Conservation (phyloP, 37 sponge, comb jelly and placozoan genomes). For the Diacarnus erythraeanus region DNA sequence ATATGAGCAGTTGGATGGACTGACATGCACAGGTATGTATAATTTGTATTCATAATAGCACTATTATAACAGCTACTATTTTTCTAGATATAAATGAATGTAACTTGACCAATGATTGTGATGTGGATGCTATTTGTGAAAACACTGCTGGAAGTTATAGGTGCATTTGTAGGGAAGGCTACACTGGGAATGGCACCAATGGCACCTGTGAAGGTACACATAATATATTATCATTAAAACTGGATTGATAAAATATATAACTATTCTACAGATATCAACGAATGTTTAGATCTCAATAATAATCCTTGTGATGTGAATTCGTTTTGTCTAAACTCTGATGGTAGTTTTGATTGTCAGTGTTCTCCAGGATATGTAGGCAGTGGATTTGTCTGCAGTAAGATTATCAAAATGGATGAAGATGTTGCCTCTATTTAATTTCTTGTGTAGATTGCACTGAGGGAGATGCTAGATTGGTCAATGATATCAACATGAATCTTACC, state of each 20-base stretch:
- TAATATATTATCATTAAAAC: no score
- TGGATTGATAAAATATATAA: not conserved
- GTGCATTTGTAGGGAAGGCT: conserved; percentile 43
- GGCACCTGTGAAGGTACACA: not conserved
- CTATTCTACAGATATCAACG: conserved; percentile 32
- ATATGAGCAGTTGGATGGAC: not conserved
- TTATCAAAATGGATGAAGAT: not conserved
- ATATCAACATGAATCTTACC: not conserved
- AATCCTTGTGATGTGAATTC: conserved; percentile 30
- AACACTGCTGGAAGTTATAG: conserved; percentile 39
- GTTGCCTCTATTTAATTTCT: not conserved
- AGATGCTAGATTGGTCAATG: conserved; percentile 14
- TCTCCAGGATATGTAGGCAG: conserved; percentile 20
- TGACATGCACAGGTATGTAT: conserved; percentile 8
- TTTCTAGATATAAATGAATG: conserved; percentile 51
- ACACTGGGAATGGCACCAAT: conserved; percentile 13
- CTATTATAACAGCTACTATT: not conserved
- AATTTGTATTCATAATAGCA: not conserved
- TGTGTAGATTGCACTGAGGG: conserved; percentile 26
- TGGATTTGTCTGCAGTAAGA: conserved; percentile 9
- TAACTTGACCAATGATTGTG: not conserved
- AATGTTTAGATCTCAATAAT: conserved; percentile 4
- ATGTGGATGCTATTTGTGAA: conserved; percentile 18
- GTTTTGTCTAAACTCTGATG: conserved; percentile 28
- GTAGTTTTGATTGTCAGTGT: conserved; percentile 61